Evolutionary conservation across 2,888 invertebrate species (phyloP), one percentile per base, ranked within the genome.

Genomic region (Acleris laterana): DNA sequence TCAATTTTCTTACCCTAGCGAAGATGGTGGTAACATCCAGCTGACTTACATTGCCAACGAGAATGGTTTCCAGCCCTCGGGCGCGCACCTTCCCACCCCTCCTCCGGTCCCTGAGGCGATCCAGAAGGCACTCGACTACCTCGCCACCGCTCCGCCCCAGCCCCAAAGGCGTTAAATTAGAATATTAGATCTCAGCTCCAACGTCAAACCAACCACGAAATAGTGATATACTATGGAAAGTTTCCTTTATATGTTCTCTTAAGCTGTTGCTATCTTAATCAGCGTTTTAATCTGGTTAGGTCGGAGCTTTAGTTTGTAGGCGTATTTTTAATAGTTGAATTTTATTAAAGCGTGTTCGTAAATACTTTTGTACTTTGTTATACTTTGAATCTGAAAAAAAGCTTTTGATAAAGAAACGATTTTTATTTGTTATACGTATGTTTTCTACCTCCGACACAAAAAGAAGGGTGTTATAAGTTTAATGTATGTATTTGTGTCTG

Each of bases 41-140:
- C 77, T 96, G 67, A 87, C 91, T 1, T 96, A 96, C 85, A 84
- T 94, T 48, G 95, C 96, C 60, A 94, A 96, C 77, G 96, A 96
- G 80, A 95, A 95, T 72, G 96, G 96, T 58, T 95, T 93, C 90
- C 95, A 95, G 79, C 95, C 95, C 9, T 93, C 89, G 74, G 94
- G 94, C n/a, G 89, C 89, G 20, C 94, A 94, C 74, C 80, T 95
- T 1, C 95, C 95, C 42, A 94, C 94, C 1, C 93, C 96, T 32
- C 96, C 95, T 49, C 96, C 96, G 68, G 95, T 96, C 69, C 96
- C 96, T 59, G 94, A 92, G 68, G 95, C 94, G 62, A 96, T 96
- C 76, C 94, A 95, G 76, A 93, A 94, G 63, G 94, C 95, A 28
- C 85, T 96, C 55, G 95, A 94, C 48, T 95, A 94, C 81, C 93